Base-by-base conservation (phyloP, 2,797 vertebrate species). In the Acanthurus leucopareius region DNA sequence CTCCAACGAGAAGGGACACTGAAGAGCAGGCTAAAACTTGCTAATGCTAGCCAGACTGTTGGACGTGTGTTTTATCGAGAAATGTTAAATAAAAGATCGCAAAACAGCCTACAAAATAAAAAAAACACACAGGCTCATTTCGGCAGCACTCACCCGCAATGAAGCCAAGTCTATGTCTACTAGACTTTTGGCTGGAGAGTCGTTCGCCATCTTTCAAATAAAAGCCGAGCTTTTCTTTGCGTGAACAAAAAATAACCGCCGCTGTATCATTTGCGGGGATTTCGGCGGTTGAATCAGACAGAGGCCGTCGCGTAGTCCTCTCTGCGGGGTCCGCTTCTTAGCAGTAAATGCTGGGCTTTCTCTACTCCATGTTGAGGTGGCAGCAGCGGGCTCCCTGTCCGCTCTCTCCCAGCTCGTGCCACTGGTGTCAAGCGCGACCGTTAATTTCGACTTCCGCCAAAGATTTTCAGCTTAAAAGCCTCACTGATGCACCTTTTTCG, bases 91-190 rank as follows among this genome's bases (percentile, higher is more conserved):
- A 72, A 61, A 52, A 68, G 4, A 0, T 0, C 10, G 14, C 20
- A 44, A 64, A 42, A 28, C 38, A 5, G 56, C 25, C 17, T 13
- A 0, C 1, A 44, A 1, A 17, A 49, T 10, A 16, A 68, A 20
- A 67, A 70, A 69, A 67, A 17, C 40, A 62, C 49, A 65, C 2
- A 35, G 71, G 80, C 77, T 88, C 83, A 44, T 69, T 81, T 77
- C 61, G 80, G 71, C 65, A 32, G 20, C 60, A 93, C 97, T 97
- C 93, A 98, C 97, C 97, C 97, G 92, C 94, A 98, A 88, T 70
- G 97, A 97, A 75, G 97, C 97, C 72, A 98, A 97, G 95, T 99
- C 97, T 94, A 98, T 99, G 69, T 99, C 97, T 94, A 97, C 97
- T 93, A 99, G 97, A 94, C 97, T 98, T 91, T 99, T 98, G 49